Conservation (phyloP, 1,140 invertebrate genomes). For the Aphis gossypii region DNA sequence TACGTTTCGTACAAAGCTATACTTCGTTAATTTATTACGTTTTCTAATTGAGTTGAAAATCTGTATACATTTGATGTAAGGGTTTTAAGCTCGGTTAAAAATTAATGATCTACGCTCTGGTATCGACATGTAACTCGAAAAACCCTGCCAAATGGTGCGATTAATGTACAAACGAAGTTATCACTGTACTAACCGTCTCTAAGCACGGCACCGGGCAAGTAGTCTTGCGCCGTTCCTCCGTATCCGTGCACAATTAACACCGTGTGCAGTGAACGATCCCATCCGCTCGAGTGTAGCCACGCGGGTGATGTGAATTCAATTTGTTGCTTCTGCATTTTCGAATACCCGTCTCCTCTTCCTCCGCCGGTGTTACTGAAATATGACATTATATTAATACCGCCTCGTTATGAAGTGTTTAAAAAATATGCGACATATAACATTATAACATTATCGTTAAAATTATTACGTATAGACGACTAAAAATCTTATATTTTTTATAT, state of each 20-base stretch:
- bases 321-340: conserved; percentile 26
- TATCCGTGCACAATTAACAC: conserved; percentile 78
- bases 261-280: conserved; percentile 73
- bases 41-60: no score
- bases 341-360: not conserved
- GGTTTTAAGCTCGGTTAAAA: no score
- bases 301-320: conserved; percentile 67
- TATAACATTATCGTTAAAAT: not conserved
- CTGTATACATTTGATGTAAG: no score
- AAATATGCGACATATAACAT: not conserved
- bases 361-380: not conserved
- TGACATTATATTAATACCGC: not conserved
- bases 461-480: not conserved
- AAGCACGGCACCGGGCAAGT: conserved; percentile 62
- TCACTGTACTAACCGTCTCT: conserved; percentile 61
- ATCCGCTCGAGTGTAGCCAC: conserved; percentile 72
- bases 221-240: conserved; percentile 67
- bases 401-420: not conserved
- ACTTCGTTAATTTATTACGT: no score
- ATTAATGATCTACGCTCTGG: not conserved
- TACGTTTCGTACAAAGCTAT: no score
- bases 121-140: not conserved
- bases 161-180: not conserved
- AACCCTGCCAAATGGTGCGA: not conserved
- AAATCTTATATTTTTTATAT: not conserved